Conservation (phyloP, 2,888 invertebrate species). For the Cheilosia impressa region DNA sequence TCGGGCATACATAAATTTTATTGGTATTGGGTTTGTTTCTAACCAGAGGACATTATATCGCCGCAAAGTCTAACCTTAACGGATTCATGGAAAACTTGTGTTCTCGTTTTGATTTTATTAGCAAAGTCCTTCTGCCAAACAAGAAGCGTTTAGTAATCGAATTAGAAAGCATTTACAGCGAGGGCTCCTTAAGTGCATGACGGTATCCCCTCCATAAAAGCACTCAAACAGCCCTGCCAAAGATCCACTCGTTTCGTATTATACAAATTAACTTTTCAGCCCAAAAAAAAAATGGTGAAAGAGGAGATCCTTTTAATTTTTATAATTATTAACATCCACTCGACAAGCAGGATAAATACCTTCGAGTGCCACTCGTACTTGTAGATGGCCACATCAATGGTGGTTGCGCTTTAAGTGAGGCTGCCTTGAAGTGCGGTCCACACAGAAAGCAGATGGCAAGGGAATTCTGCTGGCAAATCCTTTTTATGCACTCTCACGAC, state of each 20-base stretch:
- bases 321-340: conserved; percentile 54
- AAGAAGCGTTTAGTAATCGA: background rate
- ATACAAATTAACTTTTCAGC: background rate
- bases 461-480: background rate
- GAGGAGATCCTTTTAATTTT: conserved; percentile 38
- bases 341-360: conserved; percentile 40
- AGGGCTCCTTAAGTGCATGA: background rate
- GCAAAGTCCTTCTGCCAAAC: background rate
- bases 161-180: background rate
- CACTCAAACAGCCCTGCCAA: background rate
- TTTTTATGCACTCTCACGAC: conserved; percentile 9
- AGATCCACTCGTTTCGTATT: background rate
- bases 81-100: background rate
- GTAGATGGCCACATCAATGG: background rate
- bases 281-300: background rate
- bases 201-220: background rate
- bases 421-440: background rate
- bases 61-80: background rate
- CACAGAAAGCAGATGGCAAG: background rate
- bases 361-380: conserved; percentile 14
- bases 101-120: background rate
- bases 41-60: too few species aligned
- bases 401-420: conserved; percentile 38
- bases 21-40: too few species aligned
- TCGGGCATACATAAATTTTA: too few species aligned